Evolutionary conservation across 2,113 vertebrate species (phyloP), one percentile per base, ranked within the genome.

Genomic region (Nyctibius bracteatus): DNA sequence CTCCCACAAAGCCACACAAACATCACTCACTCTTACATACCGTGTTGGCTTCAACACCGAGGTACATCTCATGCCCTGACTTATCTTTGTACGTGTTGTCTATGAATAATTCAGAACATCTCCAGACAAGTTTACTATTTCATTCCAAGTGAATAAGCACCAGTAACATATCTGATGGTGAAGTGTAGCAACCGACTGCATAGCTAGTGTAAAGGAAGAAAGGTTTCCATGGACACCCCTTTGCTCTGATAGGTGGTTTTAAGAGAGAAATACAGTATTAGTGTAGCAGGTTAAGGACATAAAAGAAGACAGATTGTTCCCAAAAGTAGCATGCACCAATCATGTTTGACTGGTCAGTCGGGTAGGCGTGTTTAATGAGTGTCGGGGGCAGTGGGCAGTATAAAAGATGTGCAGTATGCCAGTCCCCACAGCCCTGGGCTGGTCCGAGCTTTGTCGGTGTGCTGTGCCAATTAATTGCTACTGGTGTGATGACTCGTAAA

Each of bases 111-210:
- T 95, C 94, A 91, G 96, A 92, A 97, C 97, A 7, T 95, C 95
- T 98, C 97, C 96, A 97, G 97, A 97, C 97, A 97, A 39, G 97
- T 97, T 97, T 89, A 90, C 77, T 81, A 82, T 94, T 95, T 97
- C 96, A 97, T 96, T 97, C 92, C 94, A 97, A 98, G 96, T 91
- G 97, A 97, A 97, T 96, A 98, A 97, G 90, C 92, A 63, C 88
- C 84, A 70, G 73, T 80, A 97, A 86, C 94, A 96, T 96, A 96
- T 92, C 74, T 70, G 72, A 91, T 80, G 94, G 71, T 77, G 25
- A 90, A 93, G 79, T 95, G 92, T 94, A 94, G 91, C 95, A 96
- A 88, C 94, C 84, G 82, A 92, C 67, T 91, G 95, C 55, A 63
- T 19, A 72, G 90, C 90, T 95, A 82, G 88, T 78, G 82, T 91